Evolutionary conservation across 2,888 invertebrate genomes (phyloP), one percentile per base, ranked within the genome.

Genomic region (Lasioglossum marginatum): DNA sequence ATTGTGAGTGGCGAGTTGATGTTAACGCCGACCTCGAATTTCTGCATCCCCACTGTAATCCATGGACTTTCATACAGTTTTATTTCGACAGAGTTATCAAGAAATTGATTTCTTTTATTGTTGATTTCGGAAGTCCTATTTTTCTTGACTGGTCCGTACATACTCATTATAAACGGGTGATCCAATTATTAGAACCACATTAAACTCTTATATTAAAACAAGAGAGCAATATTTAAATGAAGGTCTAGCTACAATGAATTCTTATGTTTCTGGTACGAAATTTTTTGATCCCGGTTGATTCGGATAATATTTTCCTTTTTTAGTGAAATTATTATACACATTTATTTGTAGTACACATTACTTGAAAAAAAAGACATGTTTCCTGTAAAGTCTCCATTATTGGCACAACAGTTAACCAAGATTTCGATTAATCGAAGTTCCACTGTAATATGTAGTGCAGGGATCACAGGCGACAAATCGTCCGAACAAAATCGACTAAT

Each of bases 1-100:
- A 82, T 83, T 72, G 79, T 60, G 68, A 80, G 73, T 57, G 70
- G 4, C 12, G 43, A 66, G 52, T 31, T 10, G 77, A 60, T 72
- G 79, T 80, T 27, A 60, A 60, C 77, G 76, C 71, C 75, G 48
- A 23, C 34, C 43, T 37, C 73, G 60, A 77, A 70, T 52, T 73
- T 52, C 14, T 14, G 45, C 73, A 45, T 31, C 31, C 52, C 60
- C 48, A 2, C 16, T 37, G 43, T 10, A 63, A 27, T 0, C 45
- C 37, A 12, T 48, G 37, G 16, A 10, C 68, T 57, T 57, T 27
- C n/a, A 57, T 45, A 0, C 45, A 16, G 1, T 45, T 45, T 48
- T 19, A 19, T 52, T 43, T 43, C 43, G 43, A 12, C 43, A 43
- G 2, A 52, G 2, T 23, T 1, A 14, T 60, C 1, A 27, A 57